Evolutionary conservation across 2,888 invertebrate species (phyloP).

Genomic region (Xanthia togata): DNA sequence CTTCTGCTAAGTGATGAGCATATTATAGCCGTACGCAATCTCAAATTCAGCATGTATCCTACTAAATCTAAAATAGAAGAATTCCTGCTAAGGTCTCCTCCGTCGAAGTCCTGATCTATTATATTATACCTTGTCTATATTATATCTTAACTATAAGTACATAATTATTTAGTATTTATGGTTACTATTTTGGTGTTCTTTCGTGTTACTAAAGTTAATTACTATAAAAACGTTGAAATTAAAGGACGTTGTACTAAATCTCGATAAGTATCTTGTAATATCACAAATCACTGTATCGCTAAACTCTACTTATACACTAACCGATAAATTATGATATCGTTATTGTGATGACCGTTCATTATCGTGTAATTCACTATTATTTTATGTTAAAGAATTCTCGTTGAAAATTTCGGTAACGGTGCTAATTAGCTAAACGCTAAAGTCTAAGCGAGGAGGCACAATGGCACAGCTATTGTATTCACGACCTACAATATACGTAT

Average conservation of each 20-base stretch:
- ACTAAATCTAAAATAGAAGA: constrained; percentile 57
- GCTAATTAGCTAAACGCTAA: constrained; percentile 66
- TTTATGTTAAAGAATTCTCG: constrained; percentile 51
- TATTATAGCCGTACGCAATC: constrained; percentile 30
- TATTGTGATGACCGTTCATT: constrained; percentile 80
- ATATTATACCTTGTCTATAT: constrained; percentile 57
- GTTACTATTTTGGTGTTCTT: constrained; percentile 88
- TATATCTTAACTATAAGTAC: constrained; percentile 71
- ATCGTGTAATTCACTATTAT: constrained; percentile 67
- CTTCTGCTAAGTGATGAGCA: constrained; percentile 36
- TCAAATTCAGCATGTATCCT: constrained; percentile 47
- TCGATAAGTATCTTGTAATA: constrained; percentile 88
- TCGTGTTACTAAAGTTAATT: constrained; percentile 86
- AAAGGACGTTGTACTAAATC: constrained; percentile 87
- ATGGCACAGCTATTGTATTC: constrained; percentile 83
- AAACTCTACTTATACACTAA: constrained; percentile 82
- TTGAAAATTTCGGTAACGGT: constrained; percentile 58
- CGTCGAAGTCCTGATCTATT: constrained; percentile 48
- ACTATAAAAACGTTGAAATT: constrained; percentile 85
- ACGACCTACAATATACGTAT: constrained; percentile 69
- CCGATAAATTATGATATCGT: constrained; percentile 76
- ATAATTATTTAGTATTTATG: constrained; percentile 72
- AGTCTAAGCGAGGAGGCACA: constrained; percentile 84
- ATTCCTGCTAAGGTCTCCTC: constrained; percentile 47
- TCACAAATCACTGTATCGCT: constrained; percentile 89